Conservation (phyloP, 2,113 vertebrate genomes). For the Mobula birostris region DNA sequence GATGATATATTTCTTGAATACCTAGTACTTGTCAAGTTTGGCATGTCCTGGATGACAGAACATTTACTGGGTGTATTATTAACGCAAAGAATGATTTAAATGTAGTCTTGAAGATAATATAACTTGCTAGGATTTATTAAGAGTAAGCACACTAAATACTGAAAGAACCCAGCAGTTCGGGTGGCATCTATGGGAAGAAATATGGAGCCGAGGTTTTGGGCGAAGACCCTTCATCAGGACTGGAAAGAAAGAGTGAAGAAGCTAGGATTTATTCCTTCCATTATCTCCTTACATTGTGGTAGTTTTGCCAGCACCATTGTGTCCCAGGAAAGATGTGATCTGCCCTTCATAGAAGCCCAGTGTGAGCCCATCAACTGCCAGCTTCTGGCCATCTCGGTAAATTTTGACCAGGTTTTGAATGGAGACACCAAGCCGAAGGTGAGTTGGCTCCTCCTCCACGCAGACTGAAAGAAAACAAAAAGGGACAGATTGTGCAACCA, state of each 20-base stretch:
- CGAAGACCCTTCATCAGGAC: too few species aligned
- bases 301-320: constrained; percentile 96
- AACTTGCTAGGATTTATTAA: background rate
- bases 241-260: too few species aligned
- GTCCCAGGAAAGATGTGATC: constrained; percentile 93
- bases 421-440: constrained; percentile 81
- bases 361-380: constrained; percentile 85
- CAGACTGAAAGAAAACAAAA: constrained; percentile 61
- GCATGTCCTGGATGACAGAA: too few species aligned
- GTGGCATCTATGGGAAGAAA: too few species aligned
- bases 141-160: too few species aligned
- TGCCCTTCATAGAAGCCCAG: constrained; percentile 95
- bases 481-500: background rate
- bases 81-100: background rate
- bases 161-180: too few species aligned
- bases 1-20: too few species aligned
- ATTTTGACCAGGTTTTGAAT: constrained; percentile 92
- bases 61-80: too few species aligned
- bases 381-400: constrained; percentile 84
- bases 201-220: too few species aligned
- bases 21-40: too few species aligned
- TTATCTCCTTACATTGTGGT: constrained; percentile 83
- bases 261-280: background rate
- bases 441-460: constrained; percentile 83
- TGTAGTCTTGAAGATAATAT: background rate